A percentile compares a stretch with the other conserved stretches of the same genome.
Conservation (phyloP, 2,888 invertebrate species). For the Tuta absoluta region DNA sequence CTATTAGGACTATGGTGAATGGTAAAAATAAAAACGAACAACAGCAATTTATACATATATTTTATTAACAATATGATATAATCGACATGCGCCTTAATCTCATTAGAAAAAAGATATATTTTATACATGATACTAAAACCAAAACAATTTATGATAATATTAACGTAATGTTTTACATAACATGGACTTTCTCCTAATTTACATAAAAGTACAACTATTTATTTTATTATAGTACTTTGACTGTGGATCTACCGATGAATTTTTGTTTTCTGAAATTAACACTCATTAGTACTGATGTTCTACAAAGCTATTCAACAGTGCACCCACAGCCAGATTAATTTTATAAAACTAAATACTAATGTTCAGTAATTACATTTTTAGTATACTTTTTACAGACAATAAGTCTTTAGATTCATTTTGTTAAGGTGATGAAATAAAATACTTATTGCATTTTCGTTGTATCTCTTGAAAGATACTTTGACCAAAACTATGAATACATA, state of each 20-base stretch:
- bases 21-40: slow-evolving; percentile 37
- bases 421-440: slow-evolving; percentile 27
- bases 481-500: slow-evolving; percentile 27
- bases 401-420: slow-evolving; percentile 50
- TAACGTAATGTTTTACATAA: slow-evolving; percentile 46
- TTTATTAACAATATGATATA: slow-evolving; percentile 81
- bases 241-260: slow-evolving; percentile 31
- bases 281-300: neutral
- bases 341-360: slow-evolving; percentile 56
- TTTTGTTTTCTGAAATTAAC: neutral
- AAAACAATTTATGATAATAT: slow-evolving; percentile 38
- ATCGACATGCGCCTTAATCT: slow-evolving; percentile 76
- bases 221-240: slow-evolving; percentile 35
- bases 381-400: slow-evolving; percentile 65
- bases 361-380: slow-evolving; percentile 51
- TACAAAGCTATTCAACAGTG: neutral
- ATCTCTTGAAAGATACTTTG: slow-evolving; percentile 21
- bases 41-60: slow-evolving; percentile 79
- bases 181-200: slow-evolving; percentile 46
- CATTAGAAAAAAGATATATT: slow-evolving; percentile 67
- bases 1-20: too few species aligned
- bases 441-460: slow-evolving; percentile 30
- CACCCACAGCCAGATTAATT: slow-evolving; percentile 44
- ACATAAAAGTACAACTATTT: slow-evolving; percentile 42
- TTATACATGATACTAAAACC: slow-evolving; percentile 62